Conservation (phyloP, 2,888 invertebrate species). For the Epirrita christyi region DNA sequence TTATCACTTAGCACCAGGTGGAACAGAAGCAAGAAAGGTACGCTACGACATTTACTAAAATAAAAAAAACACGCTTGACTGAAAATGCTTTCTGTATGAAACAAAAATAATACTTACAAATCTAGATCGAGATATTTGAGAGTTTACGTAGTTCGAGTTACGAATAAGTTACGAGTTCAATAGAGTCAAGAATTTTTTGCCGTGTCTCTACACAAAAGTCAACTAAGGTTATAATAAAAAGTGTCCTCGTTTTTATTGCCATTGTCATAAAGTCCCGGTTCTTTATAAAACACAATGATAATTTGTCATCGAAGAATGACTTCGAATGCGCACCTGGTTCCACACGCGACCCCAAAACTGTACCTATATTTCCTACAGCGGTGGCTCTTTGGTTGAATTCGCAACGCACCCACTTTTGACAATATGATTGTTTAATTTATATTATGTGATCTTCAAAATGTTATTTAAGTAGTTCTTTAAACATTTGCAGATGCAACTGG, state of each 20-base stretch:
- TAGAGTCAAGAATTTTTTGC: slow-evolving; percentile 40
- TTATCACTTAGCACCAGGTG: too few relatives aligned
- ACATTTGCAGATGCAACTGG: slow-evolving; percentile 73
- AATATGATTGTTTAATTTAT: slow-evolving; percentile 81
- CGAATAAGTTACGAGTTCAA: too few relatives aligned
- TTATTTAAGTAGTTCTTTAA: slow-evolving; percentile 81
- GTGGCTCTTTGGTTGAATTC: slow-evolving; percentile 58
- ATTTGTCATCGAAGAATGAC: slow-evolving; percentile 77
- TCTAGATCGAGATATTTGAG: too few relatives aligned
- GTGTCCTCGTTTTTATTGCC: slow-evolving; percentile 62
- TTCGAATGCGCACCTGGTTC: slow-evolving; percentile 69
- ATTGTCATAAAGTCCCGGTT: slow-evolving; percentile 60
- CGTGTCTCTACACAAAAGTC: slow-evolving; percentile 50
- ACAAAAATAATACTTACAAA: too few relatives aligned
- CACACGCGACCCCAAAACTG: slow-evolving; percentile 69
- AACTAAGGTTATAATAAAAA: slow-evolving; percentile 57
- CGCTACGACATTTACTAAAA: too few relatives aligned
- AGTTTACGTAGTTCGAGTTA: too few relatives aligned
- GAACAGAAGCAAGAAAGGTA: too few relatives aligned
- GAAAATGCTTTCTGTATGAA: too few relatives aligned
- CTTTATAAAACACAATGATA: slow-evolving; percentile 74
- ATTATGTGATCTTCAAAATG: slow-evolving; percentile 81
- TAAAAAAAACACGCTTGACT: too few relatives aligned
- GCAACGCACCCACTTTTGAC: slow-evolving; percentile 76
- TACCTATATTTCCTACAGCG: slow-evolving; percentile 37